A percentile compares a stretch with the other conserved stretches of the same genome.
Evolutionary conservation across 37 sponge, comb jelly and placozoan species (phyloP).

Genomic region (Haliclona indistincta): DNA sequence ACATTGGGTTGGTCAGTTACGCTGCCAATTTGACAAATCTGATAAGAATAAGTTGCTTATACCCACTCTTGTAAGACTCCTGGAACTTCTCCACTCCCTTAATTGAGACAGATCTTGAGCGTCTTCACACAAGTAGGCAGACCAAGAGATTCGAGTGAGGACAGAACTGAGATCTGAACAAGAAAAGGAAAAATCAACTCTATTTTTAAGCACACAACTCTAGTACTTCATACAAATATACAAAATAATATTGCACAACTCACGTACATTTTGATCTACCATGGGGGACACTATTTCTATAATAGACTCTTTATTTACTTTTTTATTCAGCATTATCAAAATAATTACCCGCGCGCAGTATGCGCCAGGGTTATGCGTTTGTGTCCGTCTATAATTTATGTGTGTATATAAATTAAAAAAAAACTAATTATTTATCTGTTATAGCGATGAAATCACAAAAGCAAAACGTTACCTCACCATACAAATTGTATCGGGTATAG

Average conservation of each 20-base stretch:
- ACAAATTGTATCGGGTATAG: too few relatives aligned
- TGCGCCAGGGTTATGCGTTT: not conserved
- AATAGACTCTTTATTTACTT: not conserved
- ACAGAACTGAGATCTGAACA: conserved; percentile 40
- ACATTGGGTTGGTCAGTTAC: too few relatives aligned
- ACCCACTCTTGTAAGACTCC: conserved; percentile 40
- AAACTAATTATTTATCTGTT: too few relatives aligned
- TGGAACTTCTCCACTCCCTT: conserved; percentile 37
- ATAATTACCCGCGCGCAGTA: not conserved
- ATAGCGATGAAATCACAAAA: too few relatives aligned
- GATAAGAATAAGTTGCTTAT: too few relatives aligned
- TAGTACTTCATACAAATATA: not conserved
- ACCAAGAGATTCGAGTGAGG: conserved; percentile 36
- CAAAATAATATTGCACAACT: not conserved
- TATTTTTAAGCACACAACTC: not conserved
- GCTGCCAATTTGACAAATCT: too few relatives aligned
- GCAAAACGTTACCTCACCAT: too few relatives aligned
- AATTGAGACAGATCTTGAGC: conserved; percentile 38
- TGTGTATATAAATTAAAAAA: too few relatives aligned
- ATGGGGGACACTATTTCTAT: not conserved
- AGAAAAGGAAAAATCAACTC: not conserved
- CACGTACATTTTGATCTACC: conserved; percentile 63
- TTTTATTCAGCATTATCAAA: not conserved
- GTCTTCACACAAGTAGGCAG: conserved; percentile 16
- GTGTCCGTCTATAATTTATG: too few relatives aligned